These are phyloP conservation scores for Orius laevigatus DNA, from an alignment of 1,140 invertebrate species.

Conservation along the genomic window DNA sequence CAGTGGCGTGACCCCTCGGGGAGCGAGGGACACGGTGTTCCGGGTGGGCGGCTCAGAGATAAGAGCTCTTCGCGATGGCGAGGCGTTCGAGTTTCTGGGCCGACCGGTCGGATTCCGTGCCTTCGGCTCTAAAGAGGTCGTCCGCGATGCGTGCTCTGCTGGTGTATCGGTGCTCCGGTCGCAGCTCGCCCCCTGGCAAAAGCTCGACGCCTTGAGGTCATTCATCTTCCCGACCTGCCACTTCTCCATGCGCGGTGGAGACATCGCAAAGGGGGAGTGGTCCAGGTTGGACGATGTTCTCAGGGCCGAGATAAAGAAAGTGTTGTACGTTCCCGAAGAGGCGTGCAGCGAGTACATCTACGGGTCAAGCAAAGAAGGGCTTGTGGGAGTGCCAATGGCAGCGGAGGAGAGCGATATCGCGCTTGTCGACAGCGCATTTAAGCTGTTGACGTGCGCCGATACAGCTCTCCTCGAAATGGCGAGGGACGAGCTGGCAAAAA, in stretches of 20 bases:
- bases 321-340: slow-evolving; percentile 22
- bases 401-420: background rate
- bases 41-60: background rate
- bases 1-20: background rate
- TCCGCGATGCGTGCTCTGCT: slow-evolving; percentile 8
- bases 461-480: background rate
- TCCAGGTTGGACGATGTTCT: slow-evolving; percentile 19
- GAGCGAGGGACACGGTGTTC: background rate
- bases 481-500: background rate
- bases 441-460: background rate
- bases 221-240: slow-evolving; percentile 25
- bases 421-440: background rate
- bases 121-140: slow-evolving; percentile 15
- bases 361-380: background rate
- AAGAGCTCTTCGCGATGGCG: slow-evolving; percentile 12
- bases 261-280: slow-evolving; percentile 17
- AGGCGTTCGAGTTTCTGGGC: slow-evolving; percentile 22
- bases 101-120: slow-evolving; percentile 22
- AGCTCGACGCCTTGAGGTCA: slow-evolving; percentile 24
- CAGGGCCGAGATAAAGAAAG: slow-evolving; percentile 20
- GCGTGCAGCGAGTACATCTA: slow-evolving; percentile 22
- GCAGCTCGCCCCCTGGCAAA: slow-evolving; percentile 27
- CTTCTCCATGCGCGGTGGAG: slow-evolving; percentile 22
- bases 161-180: slow-evolving; percentile 16
- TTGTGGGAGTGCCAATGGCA: background rate